Conservation (phyloP, 35 echinoderm and acorn worm genomes). For the Holothuria glaberrima region DNA sequence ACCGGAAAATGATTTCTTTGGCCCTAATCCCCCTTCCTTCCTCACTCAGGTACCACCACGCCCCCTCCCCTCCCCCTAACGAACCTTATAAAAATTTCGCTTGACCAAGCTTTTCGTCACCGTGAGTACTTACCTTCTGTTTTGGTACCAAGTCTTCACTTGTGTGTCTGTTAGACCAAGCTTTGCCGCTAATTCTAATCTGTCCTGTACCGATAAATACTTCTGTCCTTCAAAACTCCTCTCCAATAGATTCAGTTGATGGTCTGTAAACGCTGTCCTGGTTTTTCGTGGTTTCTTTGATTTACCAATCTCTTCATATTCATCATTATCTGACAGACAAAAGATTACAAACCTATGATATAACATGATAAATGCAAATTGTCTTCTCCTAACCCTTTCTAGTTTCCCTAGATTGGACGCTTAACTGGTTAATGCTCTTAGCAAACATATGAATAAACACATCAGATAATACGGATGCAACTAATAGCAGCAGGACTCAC, state of each 20-base stretch:
- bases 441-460: too few relatives aligned
- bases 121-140: slow-evolving; percentile 49
- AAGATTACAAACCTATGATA: not conserved
- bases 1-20: too few relatives aligned
- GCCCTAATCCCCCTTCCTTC: too few relatives aligned
- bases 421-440: too few relatives aligned
- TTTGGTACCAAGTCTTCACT: slow-evolving; percentile 70
- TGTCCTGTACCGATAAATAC: slow-evolving; percentile 59
- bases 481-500: too few relatives aligned
- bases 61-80: too few relatives aligned
- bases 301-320: not conserved
- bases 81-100: not conserved
- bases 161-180: slow-evolving; percentile 60
- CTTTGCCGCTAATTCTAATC: slow-evolving; percentile 54
- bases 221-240: slow-evolving; percentile 64
- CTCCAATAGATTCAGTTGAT: slow-evolving; percentile 58
- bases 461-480: too few relatives aligned
- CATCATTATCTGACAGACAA: not conserved
- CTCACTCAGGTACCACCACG: not conserved
- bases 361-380: not conserved
- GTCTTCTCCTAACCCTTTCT: too few relatives aligned
- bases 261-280: slow-evolving; percentile 58
- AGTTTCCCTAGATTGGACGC: too few relatives aligned
- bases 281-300: slow-evolving; percentile 55
- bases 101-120: not conserved